These are phyloP conservation scores for Todiramphus chloris DNA, from an alignment of 2,113 vertebrate genomes.

Conservation along the genomic window DNA sequence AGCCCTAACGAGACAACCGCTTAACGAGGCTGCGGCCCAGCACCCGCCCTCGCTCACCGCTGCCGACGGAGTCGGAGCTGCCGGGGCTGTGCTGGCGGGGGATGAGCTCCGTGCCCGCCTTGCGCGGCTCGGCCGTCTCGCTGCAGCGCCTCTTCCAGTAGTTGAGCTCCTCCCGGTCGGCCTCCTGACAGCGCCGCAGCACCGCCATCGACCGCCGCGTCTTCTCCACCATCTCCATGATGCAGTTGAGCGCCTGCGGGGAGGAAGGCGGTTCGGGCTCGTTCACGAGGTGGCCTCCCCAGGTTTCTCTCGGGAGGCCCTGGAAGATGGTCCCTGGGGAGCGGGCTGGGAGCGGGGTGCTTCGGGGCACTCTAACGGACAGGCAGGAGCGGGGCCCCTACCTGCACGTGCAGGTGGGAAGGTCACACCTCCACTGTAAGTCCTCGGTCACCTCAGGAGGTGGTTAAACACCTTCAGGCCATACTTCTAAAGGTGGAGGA, in stretches of 20 bases:
- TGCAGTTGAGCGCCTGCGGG: constrained; percentile 91
- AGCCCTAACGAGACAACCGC: background rate
- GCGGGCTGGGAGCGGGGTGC: fast-evolving
- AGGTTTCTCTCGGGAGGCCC: fast-evolving
- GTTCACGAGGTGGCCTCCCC: fast-evolving
- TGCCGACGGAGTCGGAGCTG: constrained; percentile 77
- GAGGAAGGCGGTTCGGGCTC: fast-evolving
- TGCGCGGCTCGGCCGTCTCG: constrained; percentile 89
- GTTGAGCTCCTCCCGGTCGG: constrained; percentile 94
- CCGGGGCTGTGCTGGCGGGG: constrained; percentile 91
- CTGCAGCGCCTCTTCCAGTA: constrained; percentile 92
- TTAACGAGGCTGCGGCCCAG: background rate
- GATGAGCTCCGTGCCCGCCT: constrained; percentile 76
- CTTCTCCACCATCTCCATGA: constrained; percentile 99
- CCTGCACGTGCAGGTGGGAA: fast-evolving
- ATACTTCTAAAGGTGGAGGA: background rate
- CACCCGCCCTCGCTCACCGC: constrained; percentile 73
- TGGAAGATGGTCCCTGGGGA: fast-evolving
- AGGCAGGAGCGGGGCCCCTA: fast-evolving
- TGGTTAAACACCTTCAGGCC: background rate
- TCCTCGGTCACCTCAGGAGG: background rate
- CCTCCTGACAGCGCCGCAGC: constrained; percentile 94
- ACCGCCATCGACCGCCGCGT: constrained; percentile 93
- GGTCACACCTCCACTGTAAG: background rate
- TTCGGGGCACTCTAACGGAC: background rate